Base-by-base conservation (phyloP, 2,113 vertebrate genomes). In the Sceloporus undulatus region DNA sequence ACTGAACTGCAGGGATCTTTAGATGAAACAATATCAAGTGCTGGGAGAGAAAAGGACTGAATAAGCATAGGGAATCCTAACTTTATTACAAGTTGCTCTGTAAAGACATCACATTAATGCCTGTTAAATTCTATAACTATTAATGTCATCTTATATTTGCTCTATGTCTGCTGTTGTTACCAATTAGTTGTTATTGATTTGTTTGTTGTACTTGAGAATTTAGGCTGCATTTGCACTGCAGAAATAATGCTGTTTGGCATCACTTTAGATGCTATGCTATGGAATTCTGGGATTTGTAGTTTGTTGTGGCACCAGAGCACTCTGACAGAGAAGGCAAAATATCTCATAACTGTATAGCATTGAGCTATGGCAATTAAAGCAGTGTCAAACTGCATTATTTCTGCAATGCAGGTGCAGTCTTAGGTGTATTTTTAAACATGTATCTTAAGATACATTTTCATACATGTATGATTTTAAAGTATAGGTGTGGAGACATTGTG, bases 41-140 rank as follows among this genome's bases (percentile, higher is more conserved):
- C 38, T 74, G 40, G 52, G 85, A 9, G 76, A 78, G 25, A 29
- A 79, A 25, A 54, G 19, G 71, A 76, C 34, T 74, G 13, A 25
- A 48, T 40, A 66, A 68, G n/a, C 8, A 10, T 21, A 65, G 25
- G 18, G n/a, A 66, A 84, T 40, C 2, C 9, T 0, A 0, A 84
- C 2, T 0, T 59, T 62, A 62, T 62, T 77, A 34, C 80, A 70
- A 38, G 88, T 82, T 88, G 68, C 79, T 89, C 52, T 68, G 18
- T 14, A 91, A 85, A 90, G 73, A 88, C 81, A 66, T 79, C 25
- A 79, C 85, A 81, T 92, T 59, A 65, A 90, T 90, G 23, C 68
- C 74, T 0, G 82, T 78, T 75, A 75, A 66, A 40, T 56, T 65
- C 16, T 74, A 11, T 76, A 66, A 23, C 34, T 34, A 3, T 66